phyloP scores from a whole-genome alignment of 2,113 vertebrate genomes.

The Camelus dromedarius region DNA sequence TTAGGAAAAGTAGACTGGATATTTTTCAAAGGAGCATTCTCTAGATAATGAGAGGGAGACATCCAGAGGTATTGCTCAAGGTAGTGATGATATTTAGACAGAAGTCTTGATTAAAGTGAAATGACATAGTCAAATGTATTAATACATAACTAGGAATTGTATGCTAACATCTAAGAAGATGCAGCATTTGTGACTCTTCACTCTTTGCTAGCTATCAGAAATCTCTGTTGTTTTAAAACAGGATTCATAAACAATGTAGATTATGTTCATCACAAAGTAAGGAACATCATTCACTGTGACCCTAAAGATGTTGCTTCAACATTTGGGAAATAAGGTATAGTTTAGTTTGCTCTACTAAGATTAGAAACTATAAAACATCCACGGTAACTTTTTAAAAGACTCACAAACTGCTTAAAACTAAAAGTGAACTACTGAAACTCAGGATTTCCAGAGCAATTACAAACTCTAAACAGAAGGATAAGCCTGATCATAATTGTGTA shows the following conservation, averaged over 20 bases:
- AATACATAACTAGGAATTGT: not conserved
- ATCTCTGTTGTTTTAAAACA: not conserved
- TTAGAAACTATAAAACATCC: slow-evolving; percentile 27
- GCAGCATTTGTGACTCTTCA: not conserved
- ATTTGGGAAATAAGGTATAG: not conserved
- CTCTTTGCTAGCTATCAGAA: not conserved
- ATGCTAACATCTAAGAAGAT: not conserved
- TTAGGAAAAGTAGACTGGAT: slow-evolving; percentile 70
- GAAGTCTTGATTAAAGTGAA: slow-evolving; percentile 79
- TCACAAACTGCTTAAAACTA: slow-evolving; percentile 51
- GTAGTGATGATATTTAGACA: slow-evolving; percentile 86
- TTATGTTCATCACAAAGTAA: not conserved
- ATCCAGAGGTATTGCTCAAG: slow-evolving; percentile 77
- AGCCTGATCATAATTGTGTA: not conserved
- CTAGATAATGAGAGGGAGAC: slow-evolving; percentile 1
- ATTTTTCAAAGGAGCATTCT: slow-evolving; percentile 47
- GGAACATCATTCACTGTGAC: not conserved
- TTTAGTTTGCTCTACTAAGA: slow-evolving; percentile 16
- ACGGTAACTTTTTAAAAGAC: slow-evolving; percentile 42
- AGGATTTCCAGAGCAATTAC: slow-evolving; percentile 24
- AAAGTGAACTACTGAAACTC: slow-evolving; percentile 44
- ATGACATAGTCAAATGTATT: not conserved
- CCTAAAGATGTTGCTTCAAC: not conserved
- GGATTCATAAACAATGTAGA: not conserved
- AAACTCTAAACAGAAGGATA: not conserved